A percentile compares a stretch with the other conserved stretches of the same genome.
These are phyloP conservation scores for Tipula helvola DNA, from an alignment of 2,888 invertebrate genomes.

Conservation along the genomic window DNA sequence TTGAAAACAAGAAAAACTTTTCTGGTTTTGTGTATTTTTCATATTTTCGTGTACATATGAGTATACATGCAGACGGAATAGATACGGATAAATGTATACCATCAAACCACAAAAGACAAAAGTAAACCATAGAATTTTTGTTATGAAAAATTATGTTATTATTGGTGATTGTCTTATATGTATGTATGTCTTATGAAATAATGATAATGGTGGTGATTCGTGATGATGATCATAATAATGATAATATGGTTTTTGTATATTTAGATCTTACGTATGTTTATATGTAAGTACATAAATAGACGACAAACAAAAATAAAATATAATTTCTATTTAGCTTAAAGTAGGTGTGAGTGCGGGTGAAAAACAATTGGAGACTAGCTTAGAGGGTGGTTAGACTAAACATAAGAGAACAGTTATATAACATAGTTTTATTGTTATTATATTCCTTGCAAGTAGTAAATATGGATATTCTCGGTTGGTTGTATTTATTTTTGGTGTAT, in stretches of 20 bases:
- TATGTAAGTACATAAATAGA: not conserved
- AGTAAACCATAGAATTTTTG: not conserved
- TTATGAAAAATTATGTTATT: not conserved
- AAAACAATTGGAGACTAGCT: not conserved
- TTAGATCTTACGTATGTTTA: not conserved
- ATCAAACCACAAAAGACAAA: not conserved
- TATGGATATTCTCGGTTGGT: not conserved
- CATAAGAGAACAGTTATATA: not conserved
- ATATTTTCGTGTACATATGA: not conserved
- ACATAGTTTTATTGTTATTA: not conserved
- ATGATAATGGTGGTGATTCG: not conserved
- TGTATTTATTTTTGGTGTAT: not conserved
- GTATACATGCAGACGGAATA: not conserved
- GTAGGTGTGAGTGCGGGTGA: not conserved
- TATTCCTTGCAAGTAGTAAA: not conserved
- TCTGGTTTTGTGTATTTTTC: not conserved
- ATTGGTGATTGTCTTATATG: not conserved
- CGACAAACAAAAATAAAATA: not conserved
- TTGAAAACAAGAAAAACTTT: not conserved
- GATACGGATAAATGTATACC: not conserved
- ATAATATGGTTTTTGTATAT: not conserved
- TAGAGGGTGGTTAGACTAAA: not conserved
- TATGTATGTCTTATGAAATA: not conserved
- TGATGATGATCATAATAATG: not conserved
- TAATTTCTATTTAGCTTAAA: not conserved